phyloP scores from a whole-genome alignment of 2,888 invertebrate genomes.

The Acronicta alni region DNA sequence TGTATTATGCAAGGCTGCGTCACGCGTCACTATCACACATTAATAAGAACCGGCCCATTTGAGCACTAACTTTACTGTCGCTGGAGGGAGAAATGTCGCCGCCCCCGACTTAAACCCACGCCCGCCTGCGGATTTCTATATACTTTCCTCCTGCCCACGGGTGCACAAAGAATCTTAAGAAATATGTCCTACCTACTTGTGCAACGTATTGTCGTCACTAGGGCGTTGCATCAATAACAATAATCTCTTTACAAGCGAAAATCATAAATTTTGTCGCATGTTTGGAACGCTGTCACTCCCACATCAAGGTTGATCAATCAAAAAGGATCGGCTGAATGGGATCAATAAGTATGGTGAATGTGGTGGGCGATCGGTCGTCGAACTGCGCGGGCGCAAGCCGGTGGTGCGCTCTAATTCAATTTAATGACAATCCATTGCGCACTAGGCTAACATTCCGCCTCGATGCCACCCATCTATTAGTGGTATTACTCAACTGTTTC shows the following conservation, averaged over 20 bases:
- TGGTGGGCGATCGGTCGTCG: constrained; percentile 88
- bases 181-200: constrained; percentile 45
- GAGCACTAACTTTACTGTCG: constrained; percentile 50
- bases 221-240: constrained; percentile 57
- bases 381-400: constrained; percentile 87
- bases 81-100: constrained; percentile 59
- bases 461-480: constrained; percentile 66
- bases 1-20: constrained; percentile 53
- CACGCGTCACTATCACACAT: constrained; percentile 36
- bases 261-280: constrained; percentile 55
- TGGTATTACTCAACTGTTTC: constrained; percentile 70
- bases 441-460: constrained; percentile 69
- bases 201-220: constrained; percentile 45
- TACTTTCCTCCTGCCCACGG: constrained; percentile 67
- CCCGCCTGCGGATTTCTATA: constrained; percentile 61
- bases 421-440: constrained; percentile 84
- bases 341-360: constrained; percentile 82
- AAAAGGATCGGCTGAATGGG: constrained; percentile 85
- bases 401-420: constrained; percentile 86
- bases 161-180: constrained; percentile 56
- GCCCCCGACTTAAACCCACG: constrained; percentile 67
- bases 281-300: constrained; percentile 77
- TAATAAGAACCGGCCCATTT: constrained; percentile 47
- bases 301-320: constrained; percentile 82
- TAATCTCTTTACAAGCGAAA: constrained; percentile 55